Percentiles rank a stretch among this genome's conserved stretches.
Evolutionary conservation across 2,113 vertebrate species (phyloP).

Genomic region (Odontesthes bonariensis): DNA sequence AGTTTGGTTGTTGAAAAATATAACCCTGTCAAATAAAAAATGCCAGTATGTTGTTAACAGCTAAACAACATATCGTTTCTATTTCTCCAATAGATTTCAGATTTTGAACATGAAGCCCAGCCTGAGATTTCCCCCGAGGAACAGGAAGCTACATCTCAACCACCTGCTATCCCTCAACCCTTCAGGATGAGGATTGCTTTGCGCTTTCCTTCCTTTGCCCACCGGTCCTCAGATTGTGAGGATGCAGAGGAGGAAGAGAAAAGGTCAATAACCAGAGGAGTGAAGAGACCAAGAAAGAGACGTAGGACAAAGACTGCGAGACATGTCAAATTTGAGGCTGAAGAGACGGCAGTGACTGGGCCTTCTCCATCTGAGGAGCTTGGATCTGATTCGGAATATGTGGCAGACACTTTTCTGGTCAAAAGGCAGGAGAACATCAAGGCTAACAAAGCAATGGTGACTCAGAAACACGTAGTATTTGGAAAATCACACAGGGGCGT

Average conservation of each 20-base stretch:
- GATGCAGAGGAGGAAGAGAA: constrained; percentile 25
- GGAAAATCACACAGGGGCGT: not conserved
- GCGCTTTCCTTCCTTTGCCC: constrained; percentile 6
- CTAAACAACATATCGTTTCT: not conserved
- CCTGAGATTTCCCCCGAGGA: constrained; percentile 2
- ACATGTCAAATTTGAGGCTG: constrained; percentile 38
- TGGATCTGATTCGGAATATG: constrained; percentile 57
- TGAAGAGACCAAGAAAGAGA: not conserved
- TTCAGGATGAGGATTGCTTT: constrained; percentile 77
- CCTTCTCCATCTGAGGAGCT: not conserved
- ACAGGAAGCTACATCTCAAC: constrained; percentile 17
- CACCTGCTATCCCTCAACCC: not conserved
- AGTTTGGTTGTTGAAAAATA: not conserved
- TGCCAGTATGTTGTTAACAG: no score
- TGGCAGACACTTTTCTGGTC: constrained; percentile 60
- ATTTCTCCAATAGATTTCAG: constrained; percentile 37
- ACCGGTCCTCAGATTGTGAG: constrained; percentile 36
- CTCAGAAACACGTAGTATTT: not conserved
- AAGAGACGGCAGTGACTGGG: not conserved
- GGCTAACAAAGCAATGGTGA: constrained; percentile 85
- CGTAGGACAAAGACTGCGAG: constrained; percentile 12
- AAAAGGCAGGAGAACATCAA: constrained; percentile 81
- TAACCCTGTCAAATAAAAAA: no score
- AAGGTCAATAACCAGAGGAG: not conserved
- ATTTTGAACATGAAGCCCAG: constrained; percentile 18